Conservation (phyloP, 37 sponge, comb jelly and placozoan species). For the Spongilla lacustris region DNA sequence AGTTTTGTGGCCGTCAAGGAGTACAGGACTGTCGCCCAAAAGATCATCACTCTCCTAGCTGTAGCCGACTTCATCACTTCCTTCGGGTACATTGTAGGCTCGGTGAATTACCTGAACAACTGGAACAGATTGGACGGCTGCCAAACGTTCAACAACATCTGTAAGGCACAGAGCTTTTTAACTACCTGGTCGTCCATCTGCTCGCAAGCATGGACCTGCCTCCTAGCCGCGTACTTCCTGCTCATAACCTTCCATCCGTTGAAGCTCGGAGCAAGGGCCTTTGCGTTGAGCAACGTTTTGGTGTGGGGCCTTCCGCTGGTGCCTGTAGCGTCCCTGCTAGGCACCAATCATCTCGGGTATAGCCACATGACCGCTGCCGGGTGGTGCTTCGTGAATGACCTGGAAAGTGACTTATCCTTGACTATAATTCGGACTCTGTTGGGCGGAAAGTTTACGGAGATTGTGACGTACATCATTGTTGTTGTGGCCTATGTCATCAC, state of each 20-base stretch:
- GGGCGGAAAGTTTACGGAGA: conserved; percentile 41
- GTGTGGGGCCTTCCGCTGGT: too few species aligned
- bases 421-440: not conserved
- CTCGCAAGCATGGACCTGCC: conserved; percentile 73
- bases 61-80: conserved; percentile 70
- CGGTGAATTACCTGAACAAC: conserved; percentile 22
- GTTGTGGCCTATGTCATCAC: conserved; percentile 19
- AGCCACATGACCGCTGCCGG: too few species aligned
- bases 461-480: conserved; percentile 31
- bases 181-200: conserved; percentile 69
- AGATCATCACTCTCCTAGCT: conserved; percentile 49
- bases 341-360: too few species aligned
- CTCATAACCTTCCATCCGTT: not conserved
- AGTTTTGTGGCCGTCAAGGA: conserved; percentile 46
- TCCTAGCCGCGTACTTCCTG: conserved; percentile 69
- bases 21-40: conserved; percentile 51
- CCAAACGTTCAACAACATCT: conserved; percentile 12
- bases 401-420: too few species aligned
- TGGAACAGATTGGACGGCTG: conserved; percentile 8
- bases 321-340: too few species aligned
- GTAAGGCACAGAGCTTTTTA: conserved; percentile 60
- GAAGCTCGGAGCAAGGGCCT: too few species aligned
- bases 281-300: too few species aligned
- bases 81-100: conserved; percentile 58
- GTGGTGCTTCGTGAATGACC: too few species aligned